Evolutionary conservation across 2,888 invertebrate genomes (phyloP), one percentile per base, ranked within the genome.

Genomic region (Rhynchonema sp.): DNA sequence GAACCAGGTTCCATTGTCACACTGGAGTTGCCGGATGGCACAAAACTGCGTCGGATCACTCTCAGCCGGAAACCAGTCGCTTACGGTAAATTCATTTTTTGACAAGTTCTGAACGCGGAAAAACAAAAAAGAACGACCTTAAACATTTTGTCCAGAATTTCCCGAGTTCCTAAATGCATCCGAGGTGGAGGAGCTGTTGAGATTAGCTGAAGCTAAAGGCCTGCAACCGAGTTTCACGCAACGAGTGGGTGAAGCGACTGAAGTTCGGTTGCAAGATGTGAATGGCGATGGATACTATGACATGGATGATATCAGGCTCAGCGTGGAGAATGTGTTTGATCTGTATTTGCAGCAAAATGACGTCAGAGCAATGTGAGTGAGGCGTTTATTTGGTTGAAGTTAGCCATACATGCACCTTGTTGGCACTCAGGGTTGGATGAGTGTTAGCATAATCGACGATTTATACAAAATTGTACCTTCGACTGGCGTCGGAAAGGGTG

Each of bases 1-100:
- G n/a, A n/a, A n/a, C n/a, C n/a, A n/a, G n/a, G n/a, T n/a, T n/a
- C n/a, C n/a, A n/a, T n/a, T n/a, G n/a, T n/a, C n/a, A n/a, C n/a
- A n/a, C n/a, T n/a, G n/a, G n/a, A n/a, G 57, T 66, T 27, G 61
- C 67, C 60, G 55, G 63, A 38, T 55, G 55, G 55, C 13, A 55
- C 6, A 22, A 6, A 6, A 53, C 9, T 55, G n/a, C 25, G 17
- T 13, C 38, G 38, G 9, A 38, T 38, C 38, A 38, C 38, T 17
- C 6, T 6, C 6, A 17, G 38, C 38, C 17, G 6, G 17, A 38
- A 38, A 17, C 38, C 38, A 17, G 6, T 38, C 9, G 17, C 17
- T 17, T 38, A 38, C 38, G 38, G 38, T 38, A 38, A n/a, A n/a
- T n/a, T n/a, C n/a, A n/a, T n/a, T n/a, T n/a, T n/a, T n/a, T n/a